Evolutionary conservation across 2,888 invertebrate genomes (phyloP), one percentile per base, ranked within the genome.

Genomic region (Lasioglossum calceatum): DNA sequence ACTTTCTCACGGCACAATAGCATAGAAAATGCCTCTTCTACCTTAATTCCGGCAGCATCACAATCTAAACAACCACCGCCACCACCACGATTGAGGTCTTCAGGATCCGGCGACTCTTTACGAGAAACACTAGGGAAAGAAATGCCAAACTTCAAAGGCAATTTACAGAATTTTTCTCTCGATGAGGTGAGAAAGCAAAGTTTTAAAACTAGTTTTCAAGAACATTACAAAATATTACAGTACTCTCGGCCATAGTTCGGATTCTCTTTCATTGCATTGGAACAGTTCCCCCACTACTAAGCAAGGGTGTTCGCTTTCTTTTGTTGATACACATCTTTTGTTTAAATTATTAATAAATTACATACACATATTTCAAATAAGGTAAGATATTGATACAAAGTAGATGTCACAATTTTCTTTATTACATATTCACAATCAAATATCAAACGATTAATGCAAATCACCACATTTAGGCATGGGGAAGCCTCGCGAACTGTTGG

Each of bases 131-230:
- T 94, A 36, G 94, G 94, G 80, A 95, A 95, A 82, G 95, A 95
- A 80, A 93, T 95, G 93, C 95, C 95, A 2, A 95, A 94, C 85
- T 95, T 93, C 85, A 95, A 95, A 76, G 93, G 95, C 73, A 95
- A 94, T 77, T 92, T 95, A 58, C 95, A 95, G 82, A 95, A 95
- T 82, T 94, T 92, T 77, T 93, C 95, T 58, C 92, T 94, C 32
- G 95, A 95, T 71, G 95, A 95, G 95, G 96, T 96, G 90, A 91
- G 90, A 77, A 71, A 67, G n/a, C n/a, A n/a, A 27, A 77, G 23
- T 79, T n/a, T 23, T 23, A 36, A 16, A 83, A 19, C 19, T 14
- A 75, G 79, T 42, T 42, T 27, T 39, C 10, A 12, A 50, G 7
- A 44, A 42, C 19, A 36, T 50, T 32, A 4, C 39, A 61, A 71